A percentile compares a stretch with the other conserved stretches of the same genome.
Conservation (phyloP, 2,797 vertebrate species). For the Anolis apletophallus region DNA sequence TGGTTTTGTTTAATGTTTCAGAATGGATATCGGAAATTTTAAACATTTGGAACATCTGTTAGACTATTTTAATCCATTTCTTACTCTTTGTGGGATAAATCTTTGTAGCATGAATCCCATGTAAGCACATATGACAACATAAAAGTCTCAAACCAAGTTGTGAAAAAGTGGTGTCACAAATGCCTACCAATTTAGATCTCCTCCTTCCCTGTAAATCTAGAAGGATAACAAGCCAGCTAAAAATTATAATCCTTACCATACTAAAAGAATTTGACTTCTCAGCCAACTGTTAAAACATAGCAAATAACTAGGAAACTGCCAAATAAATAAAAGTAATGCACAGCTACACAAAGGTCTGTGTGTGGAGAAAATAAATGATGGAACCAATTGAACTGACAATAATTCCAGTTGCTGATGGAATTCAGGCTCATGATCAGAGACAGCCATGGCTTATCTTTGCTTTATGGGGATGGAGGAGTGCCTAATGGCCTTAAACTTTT, state of each 20-base stretch:
- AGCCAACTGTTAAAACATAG: conserved; percentile 45
- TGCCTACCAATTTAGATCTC: background rate
- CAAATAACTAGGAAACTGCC: conserved; percentile 41
- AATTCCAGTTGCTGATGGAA: background rate
- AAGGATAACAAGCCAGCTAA: conserved; percentile 53
- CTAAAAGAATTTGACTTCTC: conserved; percentile 23
- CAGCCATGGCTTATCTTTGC: background rate
- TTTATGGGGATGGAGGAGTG: rapidly evolving
- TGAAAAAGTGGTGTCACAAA: too few relatives aligned
- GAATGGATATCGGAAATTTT: too few relatives aligned
- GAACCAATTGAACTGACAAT: conserved; percentile 57
- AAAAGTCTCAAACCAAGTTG: too few relatives aligned
- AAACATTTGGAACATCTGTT: too few relatives aligned
- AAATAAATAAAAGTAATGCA: conserved; percentile 55
- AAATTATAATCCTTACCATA: conserved; percentile 55
- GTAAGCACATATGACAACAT: too few relatives aligned
- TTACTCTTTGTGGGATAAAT: too few relatives aligned
- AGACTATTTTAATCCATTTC: too few relatives aligned
- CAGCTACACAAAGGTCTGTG: conserved; percentile 55
- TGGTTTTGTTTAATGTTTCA: too few relatives aligned
- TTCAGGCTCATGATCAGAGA: background rate
- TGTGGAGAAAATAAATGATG: background rate
- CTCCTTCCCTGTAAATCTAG: background rate
- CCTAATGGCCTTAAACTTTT: background rate
- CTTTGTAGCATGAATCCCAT: too few relatives aligned